Evolutionary conservation across 2,113 vertebrate genomes (phyloP).

Genomic region (Archilochus colubris): DNA sequence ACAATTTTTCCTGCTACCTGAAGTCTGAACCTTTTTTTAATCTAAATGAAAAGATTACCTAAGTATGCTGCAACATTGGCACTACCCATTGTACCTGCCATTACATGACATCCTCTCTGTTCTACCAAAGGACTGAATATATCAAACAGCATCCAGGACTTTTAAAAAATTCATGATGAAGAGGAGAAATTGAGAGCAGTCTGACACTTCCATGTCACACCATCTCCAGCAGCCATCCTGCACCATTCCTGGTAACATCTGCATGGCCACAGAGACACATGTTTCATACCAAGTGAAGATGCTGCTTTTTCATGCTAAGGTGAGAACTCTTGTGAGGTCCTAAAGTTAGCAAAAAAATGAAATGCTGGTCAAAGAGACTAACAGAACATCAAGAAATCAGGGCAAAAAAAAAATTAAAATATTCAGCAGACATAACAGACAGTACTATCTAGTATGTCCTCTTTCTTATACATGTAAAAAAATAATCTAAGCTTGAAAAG

Average conservation of each 20-base stretch:
- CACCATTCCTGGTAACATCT: neutral
- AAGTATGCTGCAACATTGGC: neutral
- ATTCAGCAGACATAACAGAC: neutral
- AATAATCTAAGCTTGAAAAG: neutral
- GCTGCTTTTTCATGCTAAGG: neutral
- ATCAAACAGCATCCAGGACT: neutral
- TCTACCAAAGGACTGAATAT: neutral
- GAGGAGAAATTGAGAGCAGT: neutral
- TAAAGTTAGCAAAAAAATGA: neutral
- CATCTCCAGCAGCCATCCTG: neutral
- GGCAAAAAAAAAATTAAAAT: neutral
- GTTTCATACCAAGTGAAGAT: neutral
- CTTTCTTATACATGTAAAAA: neutral
- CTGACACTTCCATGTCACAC: rapidly evolving
- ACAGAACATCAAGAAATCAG: neutral
- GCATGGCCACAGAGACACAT: neutral
- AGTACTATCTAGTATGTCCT: neutral
- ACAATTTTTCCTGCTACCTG: neutral
- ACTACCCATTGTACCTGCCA: neutral
- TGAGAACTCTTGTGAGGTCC: neutral
- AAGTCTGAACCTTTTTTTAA: neutral
- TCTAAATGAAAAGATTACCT: neutral
- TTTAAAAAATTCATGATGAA: neutral
- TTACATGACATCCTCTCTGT: neutral
- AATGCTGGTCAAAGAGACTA: neutral